Percentiles rank a stretch among this genome's conserved stretches.
Conservation (phyloP, 2,797 vertebrate species). For the Chaunax sp. region DNA sequence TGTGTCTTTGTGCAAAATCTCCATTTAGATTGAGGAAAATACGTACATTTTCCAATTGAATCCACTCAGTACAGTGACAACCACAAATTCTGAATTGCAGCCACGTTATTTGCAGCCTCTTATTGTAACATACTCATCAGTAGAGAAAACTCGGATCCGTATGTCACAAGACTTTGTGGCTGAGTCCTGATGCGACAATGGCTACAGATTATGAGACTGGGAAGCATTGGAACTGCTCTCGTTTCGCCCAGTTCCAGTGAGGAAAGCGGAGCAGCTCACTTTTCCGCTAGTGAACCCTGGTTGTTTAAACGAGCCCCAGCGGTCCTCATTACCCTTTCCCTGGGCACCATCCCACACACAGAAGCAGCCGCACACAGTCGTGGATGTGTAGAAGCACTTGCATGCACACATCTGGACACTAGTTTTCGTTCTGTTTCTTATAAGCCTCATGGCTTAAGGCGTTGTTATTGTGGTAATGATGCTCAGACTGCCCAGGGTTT, state of each 20-base stretch:
- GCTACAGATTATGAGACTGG: constrained; percentile 49
- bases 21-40: not conserved
- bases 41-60: no score
- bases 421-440: constrained; percentile 51
- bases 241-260: constrained; percentile 29
- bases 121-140: not conserved
- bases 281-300: constrained; percentile 75
- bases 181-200: constrained; percentile 37
- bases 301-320: constrained; percentile 81
- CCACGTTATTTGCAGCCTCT: not conserved
- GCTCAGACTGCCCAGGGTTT: constrained; percentile 39
- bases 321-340: constrained; percentile 85
- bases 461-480: constrained; percentile 68
- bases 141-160: constrained; percentile 4
- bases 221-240: constrained; percentile 51
- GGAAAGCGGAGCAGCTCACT: constrained; percentile 54
- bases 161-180: constrained; percentile 3
- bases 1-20: constrained; percentile 1
- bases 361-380: constrained; percentile 35
- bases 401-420: constrained; percentile 44
- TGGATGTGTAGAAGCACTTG: constrained; percentile 23
- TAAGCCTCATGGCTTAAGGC: constrained; percentile 55
- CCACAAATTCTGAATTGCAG: not conserved
- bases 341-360: constrained; percentile 44
- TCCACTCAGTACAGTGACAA: no score